phyloP scores from a whole-genome alignment of 2,797 vertebrate species.

The Glossophaga mutica region DNA sequence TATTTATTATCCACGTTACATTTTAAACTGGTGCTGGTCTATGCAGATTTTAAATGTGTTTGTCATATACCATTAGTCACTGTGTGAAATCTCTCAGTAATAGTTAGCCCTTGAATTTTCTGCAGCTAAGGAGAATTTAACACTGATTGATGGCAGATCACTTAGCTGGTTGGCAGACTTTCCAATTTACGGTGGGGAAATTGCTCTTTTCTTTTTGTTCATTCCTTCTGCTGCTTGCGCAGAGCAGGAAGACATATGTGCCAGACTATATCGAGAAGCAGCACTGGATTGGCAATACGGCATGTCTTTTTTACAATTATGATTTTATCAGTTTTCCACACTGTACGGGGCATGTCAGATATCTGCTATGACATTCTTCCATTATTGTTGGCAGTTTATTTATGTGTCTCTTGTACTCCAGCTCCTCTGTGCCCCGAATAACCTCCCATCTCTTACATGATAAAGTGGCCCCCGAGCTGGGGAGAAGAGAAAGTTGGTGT shows the following conservation, averaged over 20 bases:
- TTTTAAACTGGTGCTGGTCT: slow-evolving; percentile 83
- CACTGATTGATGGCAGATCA: slow-evolving; percentile 95
- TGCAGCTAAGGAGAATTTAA: slow-evolving; percentile 90
- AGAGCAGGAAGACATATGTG: slow-evolving; percentile 82
- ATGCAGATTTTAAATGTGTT: slow-evolving; percentile 90
- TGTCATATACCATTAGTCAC: slow-evolving; percentile 93
- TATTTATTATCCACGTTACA: slow-evolving; percentile 82
- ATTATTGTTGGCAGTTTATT: slow-evolving; percentile 77
- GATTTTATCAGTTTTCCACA: slow-evolving; percentile 84
- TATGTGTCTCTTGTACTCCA: slow-evolving; percentile 55
- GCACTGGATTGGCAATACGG: slow-evolving; percentile 77
- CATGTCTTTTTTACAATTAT: slow-evolving; percentile 82
- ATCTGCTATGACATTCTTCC: slow-evolving; percentile 65
- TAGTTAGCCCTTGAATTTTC: slow-evolving; percentile 89
- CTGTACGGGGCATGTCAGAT: slow-evolving; percentile 80
- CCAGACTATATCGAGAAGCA: slow-evolving; percentile 74
- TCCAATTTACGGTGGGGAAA: slow-evolving; percentile 93
- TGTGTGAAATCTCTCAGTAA: slow-evolving; percentile 89
- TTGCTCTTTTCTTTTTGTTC: slow-evolving; percentile 91
- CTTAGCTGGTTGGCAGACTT: slow-evolving; percentile 93
- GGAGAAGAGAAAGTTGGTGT: slow-evolving; percentile 44
- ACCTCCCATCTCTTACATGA: slow-evolving; percentile 66
- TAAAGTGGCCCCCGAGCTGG: slow-evolving; percentile 62
- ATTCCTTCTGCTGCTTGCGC: slow-evolving; percentile 84
- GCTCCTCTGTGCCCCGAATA: neutral